Evolutionary conservation across 2,797 vertebrate genomes (phyloP).

Genomic region (Psittacula echo): DNA sequence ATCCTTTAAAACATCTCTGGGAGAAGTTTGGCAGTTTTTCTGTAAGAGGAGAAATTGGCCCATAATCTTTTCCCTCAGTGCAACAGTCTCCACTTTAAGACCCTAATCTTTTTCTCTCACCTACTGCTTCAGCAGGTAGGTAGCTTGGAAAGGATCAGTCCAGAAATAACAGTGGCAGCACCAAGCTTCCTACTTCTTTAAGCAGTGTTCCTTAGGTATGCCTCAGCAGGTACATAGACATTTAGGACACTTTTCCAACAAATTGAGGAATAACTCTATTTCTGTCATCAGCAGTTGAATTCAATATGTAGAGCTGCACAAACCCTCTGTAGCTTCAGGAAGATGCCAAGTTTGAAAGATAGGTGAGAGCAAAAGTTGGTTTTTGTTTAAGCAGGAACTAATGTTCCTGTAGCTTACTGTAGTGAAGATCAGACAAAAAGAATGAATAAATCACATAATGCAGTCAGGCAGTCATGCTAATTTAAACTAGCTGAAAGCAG

Average conservation of each 20-base stretch:
- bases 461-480: not conserved
- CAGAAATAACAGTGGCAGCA: not conserved
- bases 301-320: not conserved
- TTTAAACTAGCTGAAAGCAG: not conserved
- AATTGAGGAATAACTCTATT: not conserved
- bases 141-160: not conserved
- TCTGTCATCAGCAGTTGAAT: not conserved
- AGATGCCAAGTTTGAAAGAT: not conserved
- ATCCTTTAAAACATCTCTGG: not conserved
- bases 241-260: not conserved
- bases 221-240: not conserved
- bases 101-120: not conserved
- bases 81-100: not conserved
- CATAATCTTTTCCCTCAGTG: not conserved
- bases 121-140: not conserved
- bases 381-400: not conserved
- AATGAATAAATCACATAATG: not conserved
- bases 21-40: not conserved
- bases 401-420: not conserved
- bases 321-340: not conserved
- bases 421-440: not conserved
- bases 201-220: not conserved
- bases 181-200: not conserved
- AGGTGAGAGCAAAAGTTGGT: not conserved
- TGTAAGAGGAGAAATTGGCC: not conserved